Evolutionary conservation across 2,113 vertebrate species (phyloP).

Genomic region (Vicugna pacos): DNA sequence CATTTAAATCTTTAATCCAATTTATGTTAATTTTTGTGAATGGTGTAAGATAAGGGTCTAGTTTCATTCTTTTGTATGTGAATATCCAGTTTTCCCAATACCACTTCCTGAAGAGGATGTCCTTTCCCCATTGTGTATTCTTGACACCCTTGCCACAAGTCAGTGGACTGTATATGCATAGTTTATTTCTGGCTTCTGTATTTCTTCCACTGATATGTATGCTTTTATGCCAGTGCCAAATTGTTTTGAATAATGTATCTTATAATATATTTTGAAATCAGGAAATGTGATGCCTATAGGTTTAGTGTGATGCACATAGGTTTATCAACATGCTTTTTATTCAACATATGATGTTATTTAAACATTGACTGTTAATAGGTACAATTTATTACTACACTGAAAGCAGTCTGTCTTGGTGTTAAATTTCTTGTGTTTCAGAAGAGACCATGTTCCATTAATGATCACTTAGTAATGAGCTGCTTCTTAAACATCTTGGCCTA

Average conservation of each 20-base stretch:
- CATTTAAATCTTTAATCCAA: neutral
- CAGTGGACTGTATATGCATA: neutral
- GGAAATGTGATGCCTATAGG: neutral
- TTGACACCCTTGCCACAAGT: neutral
- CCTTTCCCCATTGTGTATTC: neutral
- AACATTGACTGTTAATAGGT: neutral
- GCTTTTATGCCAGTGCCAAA: neutral
- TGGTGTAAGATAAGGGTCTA: neutral
- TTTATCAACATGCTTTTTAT: neutral
- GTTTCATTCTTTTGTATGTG: neutral
- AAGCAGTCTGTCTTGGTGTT: neutral
- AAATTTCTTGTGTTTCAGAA: neutral
- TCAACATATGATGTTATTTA: neutral
- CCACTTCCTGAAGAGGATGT: neutral
- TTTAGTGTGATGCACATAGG: neutral
- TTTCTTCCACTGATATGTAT: neutral
- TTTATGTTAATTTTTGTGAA: neutral
- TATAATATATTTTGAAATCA: slow-evolving; percentile 8
- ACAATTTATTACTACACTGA: neutral
- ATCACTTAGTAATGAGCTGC: neutral
- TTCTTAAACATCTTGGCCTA: neutral
- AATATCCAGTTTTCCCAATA: neutral
- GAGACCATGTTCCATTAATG: neutral
- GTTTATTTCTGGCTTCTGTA: neutral
- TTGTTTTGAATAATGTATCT: neutral